phyloP scores from a whole-genome alignment of 2,797 vertebrate genomes.

The Platalea minor region DNA sequence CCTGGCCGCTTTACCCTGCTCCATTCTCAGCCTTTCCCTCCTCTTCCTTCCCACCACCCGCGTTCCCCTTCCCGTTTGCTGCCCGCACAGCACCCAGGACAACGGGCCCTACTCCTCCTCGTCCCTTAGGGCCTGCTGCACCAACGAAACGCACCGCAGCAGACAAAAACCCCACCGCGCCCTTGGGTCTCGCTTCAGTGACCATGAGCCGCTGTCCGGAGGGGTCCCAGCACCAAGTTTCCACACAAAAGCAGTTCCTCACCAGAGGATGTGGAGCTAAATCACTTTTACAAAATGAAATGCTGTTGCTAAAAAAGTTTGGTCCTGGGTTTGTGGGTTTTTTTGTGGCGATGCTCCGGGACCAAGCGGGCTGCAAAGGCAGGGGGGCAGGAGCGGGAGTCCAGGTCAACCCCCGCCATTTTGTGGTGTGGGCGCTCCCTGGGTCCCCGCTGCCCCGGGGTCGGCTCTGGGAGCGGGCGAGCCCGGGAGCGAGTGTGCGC shows the following conservation, averaged over 20 bases:
- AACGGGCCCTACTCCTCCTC: rapidly evolving
- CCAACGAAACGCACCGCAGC: not conserved
- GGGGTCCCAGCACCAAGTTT: not conserved
- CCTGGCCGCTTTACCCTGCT: not conserved
- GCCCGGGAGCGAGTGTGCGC: rapidly evolving
- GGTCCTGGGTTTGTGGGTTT: not conserved
- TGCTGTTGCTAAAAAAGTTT: not conserved
- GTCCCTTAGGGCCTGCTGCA: not conserved
- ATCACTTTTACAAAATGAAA: not conserved
- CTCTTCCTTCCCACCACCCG: not conserved
- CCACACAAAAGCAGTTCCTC: not conserved
- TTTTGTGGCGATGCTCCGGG: not conserved
- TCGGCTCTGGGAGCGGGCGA: not conserved
- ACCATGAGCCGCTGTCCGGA: rapidly evolving
- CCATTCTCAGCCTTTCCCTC: not conserved
- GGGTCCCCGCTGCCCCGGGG: not conserved
- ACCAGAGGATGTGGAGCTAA: rapidly evolving
- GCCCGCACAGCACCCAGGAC: no score
- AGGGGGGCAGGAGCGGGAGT: rapidly evolving
- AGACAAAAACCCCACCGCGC: rapidly evolving
- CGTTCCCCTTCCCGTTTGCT: rapidly evolving
- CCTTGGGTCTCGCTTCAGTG: rapidly evolving
- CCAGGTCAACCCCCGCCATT: not conserved
- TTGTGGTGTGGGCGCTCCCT: not conserved
- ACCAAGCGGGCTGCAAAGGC: not conserved